Conservation (phyloP, 2,113 vertebrate species). For the Alaudala cheleensis region DNA sequence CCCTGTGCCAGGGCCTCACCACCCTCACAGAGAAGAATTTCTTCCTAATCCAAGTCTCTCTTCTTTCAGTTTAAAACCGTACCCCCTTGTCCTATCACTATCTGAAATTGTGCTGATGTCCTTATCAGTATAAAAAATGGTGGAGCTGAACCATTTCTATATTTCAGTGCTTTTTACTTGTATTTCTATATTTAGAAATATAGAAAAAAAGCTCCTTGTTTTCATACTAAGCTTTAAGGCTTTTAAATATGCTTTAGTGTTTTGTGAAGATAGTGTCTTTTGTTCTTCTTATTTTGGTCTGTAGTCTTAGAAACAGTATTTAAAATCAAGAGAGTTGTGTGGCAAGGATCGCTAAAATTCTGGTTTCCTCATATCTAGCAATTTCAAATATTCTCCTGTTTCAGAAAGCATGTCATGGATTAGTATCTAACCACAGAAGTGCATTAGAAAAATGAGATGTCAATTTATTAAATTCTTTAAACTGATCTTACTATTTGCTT, state of each 20-base stretch:
- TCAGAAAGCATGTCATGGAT: not conserved
- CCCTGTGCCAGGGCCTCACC: not conserved
- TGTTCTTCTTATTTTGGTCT: not conserved
- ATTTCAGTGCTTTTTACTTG: not conserved
- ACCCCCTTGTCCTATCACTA: not conserved
- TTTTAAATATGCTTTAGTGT: not conserved
- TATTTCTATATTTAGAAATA: not conserved
- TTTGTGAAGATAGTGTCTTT: not conserved
- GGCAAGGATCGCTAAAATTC: accelerated
- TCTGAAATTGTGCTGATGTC: not conserved
- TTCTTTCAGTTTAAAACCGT: not conserved
- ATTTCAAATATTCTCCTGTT: not conserved
- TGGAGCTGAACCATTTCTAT: not conserved
- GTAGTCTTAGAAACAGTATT: not conserved
- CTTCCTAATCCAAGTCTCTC: not conserved
- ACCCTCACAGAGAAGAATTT: not conserved
- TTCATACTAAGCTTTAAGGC: not conserved
- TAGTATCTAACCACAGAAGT: not conserved
- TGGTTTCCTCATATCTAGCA: accelerated
- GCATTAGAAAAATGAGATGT: not conserved
- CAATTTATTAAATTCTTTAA: not conserved
- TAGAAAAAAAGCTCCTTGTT: no score
- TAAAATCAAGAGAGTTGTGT: not conserved
- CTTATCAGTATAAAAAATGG: not conserved
- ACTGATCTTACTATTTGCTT: not conserved